phyloP scores from a whole-genome alignment of 2,113 vertebrate species.

The Oreotragus oreotragus region DNA sequence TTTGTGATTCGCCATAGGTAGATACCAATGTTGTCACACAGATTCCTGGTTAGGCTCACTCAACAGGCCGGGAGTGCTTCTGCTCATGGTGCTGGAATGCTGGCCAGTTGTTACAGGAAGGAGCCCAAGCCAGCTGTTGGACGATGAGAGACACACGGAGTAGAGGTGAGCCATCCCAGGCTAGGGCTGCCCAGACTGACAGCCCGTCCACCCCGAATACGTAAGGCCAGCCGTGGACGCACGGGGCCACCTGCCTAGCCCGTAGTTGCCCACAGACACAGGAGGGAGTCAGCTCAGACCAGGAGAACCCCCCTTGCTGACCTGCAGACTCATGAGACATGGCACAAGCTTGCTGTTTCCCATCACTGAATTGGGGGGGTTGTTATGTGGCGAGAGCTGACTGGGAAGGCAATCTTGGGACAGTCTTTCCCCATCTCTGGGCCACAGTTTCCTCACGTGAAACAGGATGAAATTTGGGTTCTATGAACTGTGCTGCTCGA shows the following conservation, averaged over 20 bases:
- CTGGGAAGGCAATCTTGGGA: neutral
- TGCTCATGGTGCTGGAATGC: neutral
- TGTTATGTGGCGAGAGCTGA: neutral
- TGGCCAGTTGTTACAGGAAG: neutral
- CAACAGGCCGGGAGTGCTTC: neutral
- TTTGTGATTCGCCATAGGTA: neutral
- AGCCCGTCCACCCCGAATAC: neutral
- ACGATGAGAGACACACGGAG: fast-evolving
- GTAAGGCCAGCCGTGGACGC: neutral
- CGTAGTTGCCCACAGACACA: neutral
- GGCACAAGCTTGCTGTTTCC: neutral
- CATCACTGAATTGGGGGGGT: neutral
- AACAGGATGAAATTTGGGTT: neutral
- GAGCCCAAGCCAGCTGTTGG: neutral
- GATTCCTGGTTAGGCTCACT: neutral
- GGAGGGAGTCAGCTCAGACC: neutral
- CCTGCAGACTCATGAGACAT: neutral
- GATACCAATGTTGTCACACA: neutral
- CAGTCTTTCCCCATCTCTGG: neutral
- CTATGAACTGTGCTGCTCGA: neutral
- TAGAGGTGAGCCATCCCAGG: neutral
- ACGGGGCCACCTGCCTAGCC: neutral
- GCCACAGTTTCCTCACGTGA: neutral
- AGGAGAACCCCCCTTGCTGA: neutral
- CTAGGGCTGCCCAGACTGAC: neutral